phyloP scores from a whole-genome alignment of 2,888 invertebrate species.

The Athalia circularis region DNA sequence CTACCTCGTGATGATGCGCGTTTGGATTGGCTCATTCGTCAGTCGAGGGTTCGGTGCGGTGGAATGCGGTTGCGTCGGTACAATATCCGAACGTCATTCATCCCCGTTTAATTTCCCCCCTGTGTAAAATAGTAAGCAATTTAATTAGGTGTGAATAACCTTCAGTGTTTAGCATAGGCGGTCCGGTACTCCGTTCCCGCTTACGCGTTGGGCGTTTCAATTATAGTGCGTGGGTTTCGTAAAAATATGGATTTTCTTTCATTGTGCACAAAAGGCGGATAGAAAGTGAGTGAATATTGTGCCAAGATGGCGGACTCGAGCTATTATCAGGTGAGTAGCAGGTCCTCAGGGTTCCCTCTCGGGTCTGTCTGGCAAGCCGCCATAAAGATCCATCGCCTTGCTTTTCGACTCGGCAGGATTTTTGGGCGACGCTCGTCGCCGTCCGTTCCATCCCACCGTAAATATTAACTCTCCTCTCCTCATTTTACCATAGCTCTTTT shows the following conservation, averaged over 20 bases:
- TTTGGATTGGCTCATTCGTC: conserved; percentile 58
- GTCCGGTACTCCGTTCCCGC: conserved; percentile 20
- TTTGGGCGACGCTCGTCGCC: neutral
- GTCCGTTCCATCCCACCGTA: neutral
- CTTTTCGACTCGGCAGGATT: conserved; percentile 26
- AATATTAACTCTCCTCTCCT: neutral
- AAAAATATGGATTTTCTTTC: conserved; percentile 62
- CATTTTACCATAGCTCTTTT: neutral
- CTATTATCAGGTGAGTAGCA: conserved; percentile 80
- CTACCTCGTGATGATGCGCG: conserved; percentile 46
- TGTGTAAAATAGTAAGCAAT: conserved; percentile 17
- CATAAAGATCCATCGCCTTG: conserved; percentile 49
- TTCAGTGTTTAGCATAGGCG: neutral
- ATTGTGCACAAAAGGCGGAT: conserved; percentile 68
- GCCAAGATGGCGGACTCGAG: conserved; percentile 81
- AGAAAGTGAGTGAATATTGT: conserved; percentile 64
- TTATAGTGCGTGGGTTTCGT: neutral
- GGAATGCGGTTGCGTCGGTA: conserved; percentile 62
- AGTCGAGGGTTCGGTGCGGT: conserved; percentile 64
- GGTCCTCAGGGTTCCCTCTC: conserved; percentile 55
- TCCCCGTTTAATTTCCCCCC: conserved; percentile 51
- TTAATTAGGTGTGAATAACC: conserved; percentile 15
- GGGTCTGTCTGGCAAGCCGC: conserved; percentile 50
- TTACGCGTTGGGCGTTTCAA: neutral
- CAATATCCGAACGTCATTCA: conserved; percentile 60